Evolutionary conservation across 1,140 invertebrate species (phyloP), one percentile per base, ranked within the genome.

Genomic region (Drosophila truncata): DNA sequence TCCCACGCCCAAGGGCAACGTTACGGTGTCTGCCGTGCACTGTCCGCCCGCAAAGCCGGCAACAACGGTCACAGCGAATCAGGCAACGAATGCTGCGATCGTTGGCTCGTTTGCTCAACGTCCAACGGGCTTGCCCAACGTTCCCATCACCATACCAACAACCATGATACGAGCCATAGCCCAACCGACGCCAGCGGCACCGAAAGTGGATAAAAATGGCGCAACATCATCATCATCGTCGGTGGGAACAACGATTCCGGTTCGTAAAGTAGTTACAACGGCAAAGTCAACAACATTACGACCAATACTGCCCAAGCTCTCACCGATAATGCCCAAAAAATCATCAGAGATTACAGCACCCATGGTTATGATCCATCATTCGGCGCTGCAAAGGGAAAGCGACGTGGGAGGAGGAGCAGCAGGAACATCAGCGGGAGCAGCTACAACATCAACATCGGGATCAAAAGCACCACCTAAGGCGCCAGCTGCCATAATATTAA

Each of bases 1-100:
- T 9, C 62, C 80, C 3, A 71, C 39, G 8, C 63, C 66, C 3
- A 11, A 35, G 1, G 60, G 72, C 2, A 46, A 44, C 52, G 71
- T 81, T 0, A 57, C 50, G 5, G 39, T 81, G 20, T 25, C 50
- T 8, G 8, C 50, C 4, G 8, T 52, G 33, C 64, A 7, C 8
- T 41, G n/a, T 1, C 4, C n/a, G 4, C 16, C 37, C 8, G 2
- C 9, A 10, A 18, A 11, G n/a, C 5, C 33, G 33, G 33, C 33
- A 31, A 31, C 33, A 31, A 31, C 9, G 33, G 10, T 11, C 10
- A 11, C 33, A 13, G 33, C 33, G 33, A 33, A 14, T n/a, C 29
- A 31, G 4, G 10, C 5, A 0, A 2, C 16, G 4, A 49, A n/a
- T 25, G 5, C 31, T 25, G 5, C 31, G 1, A 11, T 60, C 18